Evolutionary conservation across 2,113 vertebrate genomes (phyloP).

Genomic region (Larimichthys crocea): DNA sequence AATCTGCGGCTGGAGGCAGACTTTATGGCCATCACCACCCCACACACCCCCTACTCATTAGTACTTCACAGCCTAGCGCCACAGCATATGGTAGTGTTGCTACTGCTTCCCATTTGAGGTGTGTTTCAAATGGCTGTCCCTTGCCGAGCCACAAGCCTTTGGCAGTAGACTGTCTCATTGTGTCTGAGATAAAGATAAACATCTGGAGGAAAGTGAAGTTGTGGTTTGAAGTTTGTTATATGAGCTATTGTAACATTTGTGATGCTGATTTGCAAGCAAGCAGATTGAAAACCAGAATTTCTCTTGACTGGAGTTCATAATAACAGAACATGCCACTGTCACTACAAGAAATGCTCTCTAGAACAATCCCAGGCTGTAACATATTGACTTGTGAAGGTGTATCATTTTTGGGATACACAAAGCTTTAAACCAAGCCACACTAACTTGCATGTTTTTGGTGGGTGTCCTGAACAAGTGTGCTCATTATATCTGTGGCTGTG

Average conservation of each 20-base stretch:
- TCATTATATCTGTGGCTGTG: constrained; percentile 10
- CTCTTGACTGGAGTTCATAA: constrained; percentile 4
- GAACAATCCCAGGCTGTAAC: neutral
- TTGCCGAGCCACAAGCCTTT: constrained; percentile 68
- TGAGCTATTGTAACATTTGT: constrained; percentile 24
- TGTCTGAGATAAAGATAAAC: constrained; percentile 67
- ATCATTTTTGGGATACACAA: constrained; percentile 7
- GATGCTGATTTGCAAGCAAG: constrained; percentile 6
- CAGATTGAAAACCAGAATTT: neutral
- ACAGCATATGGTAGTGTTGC: constrained; percentile 77
- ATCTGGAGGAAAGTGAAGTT: constrained; percentile 53
- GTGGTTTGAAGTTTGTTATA: constrained; percentile 23
- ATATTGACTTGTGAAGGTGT: neutral
- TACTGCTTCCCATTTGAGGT: constrained; percentile 71
- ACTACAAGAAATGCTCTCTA: constrained; percentile 55
- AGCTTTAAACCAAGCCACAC: constrained; percentile 12
- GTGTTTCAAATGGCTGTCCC: constrained; percentile 66
- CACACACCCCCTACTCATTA: constrained; percentile 76
- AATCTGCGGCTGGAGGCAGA: constrained; percentile 71
- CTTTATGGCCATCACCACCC: constrained; percentile 74
- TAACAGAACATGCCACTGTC: constrained; percentile 28
- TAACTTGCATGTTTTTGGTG: constrained; percentile 36
- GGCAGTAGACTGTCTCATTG: constrained; percentile 58
- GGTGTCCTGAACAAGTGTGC: neutral
- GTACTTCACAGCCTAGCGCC: constrained; percentile 66